Base-by-base conservation (phyloP, 2,797 vertebrate species). In the Schizopygopsis malacanthus region DNA sequence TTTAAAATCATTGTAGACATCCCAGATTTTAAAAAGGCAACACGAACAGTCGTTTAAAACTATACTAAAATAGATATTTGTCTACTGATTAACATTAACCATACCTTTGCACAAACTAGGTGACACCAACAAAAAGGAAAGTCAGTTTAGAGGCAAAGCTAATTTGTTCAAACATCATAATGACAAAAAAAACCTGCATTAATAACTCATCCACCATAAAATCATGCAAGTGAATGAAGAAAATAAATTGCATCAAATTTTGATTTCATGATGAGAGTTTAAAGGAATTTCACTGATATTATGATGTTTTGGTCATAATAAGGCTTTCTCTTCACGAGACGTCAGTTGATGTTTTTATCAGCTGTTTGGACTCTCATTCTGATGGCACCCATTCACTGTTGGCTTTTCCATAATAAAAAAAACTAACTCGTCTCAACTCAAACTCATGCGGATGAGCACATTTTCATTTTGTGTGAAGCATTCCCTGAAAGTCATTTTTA, bases 401-500 rank as follows among this genome's bases (percentile, higher is more conserved):
- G 18, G 18, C 16, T 54, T 54, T 20, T 20, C 52, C 54, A 47
- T 13, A 47, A 47, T 13, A 47, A 33, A 47, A 41, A 45, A 47
- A 47, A 45, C 11, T 4, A 47, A 47, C 45, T 22, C 52, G 7
- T 54, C 7, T 22, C 33, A 33, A 33, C 33, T 33, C 33, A 33
- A 22, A 39, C 39, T 39, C 52, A 56, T 22, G 20, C 22, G 15
- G 20, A 2, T 22, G 54, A 56, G 20, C 7, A 22, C 9, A 56
- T 22, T 22, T 22, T 56, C 7, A 20, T 56, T 56, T 20, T 22
- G 16, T 0, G 18, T 56, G 7, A 56, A 56, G 18, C 6, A 7
- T 52, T 52, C 50, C 11, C 15, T 16, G 6, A 47, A 28, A 15
- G 25, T 50, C 7, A 22, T n/a, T 28, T 20, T 20, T 87, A 99